Conservation (phyloP, 2,888 invertebrate genomes). For the Dorcus parallelipipedus region DNA sequence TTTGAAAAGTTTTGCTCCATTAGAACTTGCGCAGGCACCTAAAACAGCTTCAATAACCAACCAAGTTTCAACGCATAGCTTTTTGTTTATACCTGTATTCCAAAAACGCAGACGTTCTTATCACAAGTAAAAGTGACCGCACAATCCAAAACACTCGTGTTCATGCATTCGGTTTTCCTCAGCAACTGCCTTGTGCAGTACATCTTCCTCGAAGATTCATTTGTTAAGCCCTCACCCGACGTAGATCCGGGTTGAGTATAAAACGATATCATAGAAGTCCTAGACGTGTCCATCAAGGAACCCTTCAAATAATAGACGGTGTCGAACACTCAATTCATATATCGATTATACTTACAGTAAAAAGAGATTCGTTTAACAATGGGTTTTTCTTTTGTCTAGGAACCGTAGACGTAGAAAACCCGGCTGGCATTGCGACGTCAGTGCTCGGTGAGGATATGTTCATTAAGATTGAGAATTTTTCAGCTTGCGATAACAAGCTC, state of each 20-base stretch:
- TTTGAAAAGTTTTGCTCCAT: slow-evolving; percentile 46
- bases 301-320: slow-evolving; percentile 17
- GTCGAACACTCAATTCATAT: no score
- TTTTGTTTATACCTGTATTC: slow-evolving; percentile 55
- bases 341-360: background rate
- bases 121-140: slow-evolving; percentile 78
- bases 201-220: slow-evolving; percentile 50
- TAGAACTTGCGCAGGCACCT: slow-evolving; percentile 73
- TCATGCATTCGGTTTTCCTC: slow-evolving; percentile 69
- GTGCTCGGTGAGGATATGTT: slow-evolving; percentile 71
- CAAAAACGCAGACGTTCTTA: slow-evolving; percentile 74
- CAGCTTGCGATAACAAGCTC: slow-evolving; percentile 68
- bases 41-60: slow-evolving; percentile 14
- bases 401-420: slow-evolving; percentile 58
- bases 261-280: slow-evolving; percentile 42
- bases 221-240: slow-evolving; percentile 12
- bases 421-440: slow-evolving; percentile 70
- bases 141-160: slow-evolving; percentile 73
- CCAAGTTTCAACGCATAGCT: no score
- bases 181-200: slow-evolving; percentile 67
- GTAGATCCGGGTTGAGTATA: slow-evolving; percentile 27
- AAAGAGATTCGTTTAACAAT: slow-evolving; percentile 9
- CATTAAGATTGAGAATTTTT: slow-evolving; percentile 78
- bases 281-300: slow-evolving; percentile 41
- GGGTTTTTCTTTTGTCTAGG: slow-evolving; percentile 11